Evolutionary conservation across 2,888 invertebrate genomes (phyloP), one percentile per base, ranked within the genome.

Genomic region (Teinopalpus imperialis): DNA sequence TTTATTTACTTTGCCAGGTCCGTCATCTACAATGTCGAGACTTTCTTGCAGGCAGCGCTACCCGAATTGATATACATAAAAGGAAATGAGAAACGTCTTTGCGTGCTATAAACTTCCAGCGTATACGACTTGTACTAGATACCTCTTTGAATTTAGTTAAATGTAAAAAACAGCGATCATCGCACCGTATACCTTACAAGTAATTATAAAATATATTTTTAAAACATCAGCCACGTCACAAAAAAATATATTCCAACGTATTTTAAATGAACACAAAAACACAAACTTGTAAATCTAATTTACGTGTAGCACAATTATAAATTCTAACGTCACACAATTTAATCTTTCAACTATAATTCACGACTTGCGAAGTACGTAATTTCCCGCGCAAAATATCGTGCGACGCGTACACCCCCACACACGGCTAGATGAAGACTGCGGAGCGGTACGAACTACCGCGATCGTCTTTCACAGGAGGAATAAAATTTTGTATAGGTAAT

Each of bases 321-420:
- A 26, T 20, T 18, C 9, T 3, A 23, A 36, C 9, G 7, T 23
- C 24, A 31, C 36, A n/a, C 10, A 10, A 10, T 10, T 24, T 10
- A 6, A 10, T 30, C 13, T 29, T 29, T 13, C 3, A 23, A 30
- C 12, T 34, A 23, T 10, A 14, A 10, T 34, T 20, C 26, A 26
- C 23, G 16, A 37, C 13, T 6, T 31, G 31, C 43, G 37, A 30
- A 40, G 16, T 36, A 13, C 34, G 27, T 56, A 59, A 60, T 75
- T 81, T 80, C 72, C 77, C 80, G 81, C 80, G 77, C 30, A 66
- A 72, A 69, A 23, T 34, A 51, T n/a, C 54, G 30, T 51, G 52
- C 59, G 56, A 63, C 61, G 56, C 71, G 78, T 70, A 66, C 63
- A 58, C 57, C 63, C 72, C 63, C 58, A 45, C 40, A 56, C 49